Evolutionary conservation across 1,140 invertebrate genomes (phyloP), one percentile per base, ranked within the genome.

Genomic region (Achroia grisella): DNA sequence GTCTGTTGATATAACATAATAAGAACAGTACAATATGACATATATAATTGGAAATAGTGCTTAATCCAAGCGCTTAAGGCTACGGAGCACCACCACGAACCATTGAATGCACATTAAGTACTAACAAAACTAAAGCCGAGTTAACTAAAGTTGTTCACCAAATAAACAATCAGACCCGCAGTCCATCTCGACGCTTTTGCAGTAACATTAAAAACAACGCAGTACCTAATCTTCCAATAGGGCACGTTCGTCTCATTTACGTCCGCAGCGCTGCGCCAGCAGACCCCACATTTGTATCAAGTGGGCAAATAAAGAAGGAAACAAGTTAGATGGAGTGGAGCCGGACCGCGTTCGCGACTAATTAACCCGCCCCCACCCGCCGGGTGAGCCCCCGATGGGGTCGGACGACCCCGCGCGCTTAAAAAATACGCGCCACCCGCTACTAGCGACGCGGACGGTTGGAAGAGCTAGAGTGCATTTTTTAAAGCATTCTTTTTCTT

Each of bases 281-380:
- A 44, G 42, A 71, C 69, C 69, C 71, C 63, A 75, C 76, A 80
- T 83, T 76, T 77, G 79, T 80, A 79, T 70, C 75, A 73, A 83
- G 73, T 77, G 71, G 62, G 68, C 70, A 83, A 83, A 83, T 80
- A 80, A 83, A 80, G 79, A 80, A 79, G 75, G 71, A 74, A 76
- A 71, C 75, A 76, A 83, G 74, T 78, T 78, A 76, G 76, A 79
- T 77, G 68, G 76, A 80, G 74, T 73, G 64, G 72, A 67, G 71
- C 70, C 66, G 76, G 69, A 73, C 74, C 70, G 71, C 62, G 77
- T 66, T 79, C 74, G 76, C 78, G 78, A 83, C 76, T 83, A 83
- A 83, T 80, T 83, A 83, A 77, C 69, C 76, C 74, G 43, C 72
- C 72, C 67, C 43, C 27, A 32, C 31, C 23, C 49, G 52, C 44